These are phyloP conservation scores for Anguilla marmorata DNA, from an alignment of 2,797 vertebrate species.

Conservation along the genomic window DNA sequence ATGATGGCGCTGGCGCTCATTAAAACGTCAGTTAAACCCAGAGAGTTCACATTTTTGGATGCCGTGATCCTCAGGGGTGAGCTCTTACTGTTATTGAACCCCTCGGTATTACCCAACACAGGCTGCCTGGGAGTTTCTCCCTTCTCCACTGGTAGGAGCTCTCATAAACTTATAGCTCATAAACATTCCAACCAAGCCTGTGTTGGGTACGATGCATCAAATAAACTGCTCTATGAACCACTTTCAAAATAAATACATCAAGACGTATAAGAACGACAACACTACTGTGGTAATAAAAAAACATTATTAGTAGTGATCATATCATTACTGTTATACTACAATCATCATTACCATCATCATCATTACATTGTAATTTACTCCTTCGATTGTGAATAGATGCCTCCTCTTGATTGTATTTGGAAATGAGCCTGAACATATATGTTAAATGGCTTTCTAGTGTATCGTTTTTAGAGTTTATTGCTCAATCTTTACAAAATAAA, in stretches of 20 bases:
- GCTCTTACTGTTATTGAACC: background rate
- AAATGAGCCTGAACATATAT: conserved; percentile 18
- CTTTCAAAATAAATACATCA: background rate
- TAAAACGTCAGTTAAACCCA: too few species aligned
- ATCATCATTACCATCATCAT: conserved; percentile 2
- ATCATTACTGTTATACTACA: background rate
- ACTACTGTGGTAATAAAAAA: background rate
- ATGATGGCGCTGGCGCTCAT: background rate
- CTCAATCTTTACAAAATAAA: background rate
- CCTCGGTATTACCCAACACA: background rate
- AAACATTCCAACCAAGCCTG: too few species aligned
- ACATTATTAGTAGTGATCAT: background rate
- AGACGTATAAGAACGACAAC: background rate
- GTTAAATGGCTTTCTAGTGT: background rate
- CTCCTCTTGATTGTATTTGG: conserved; percentile 12
- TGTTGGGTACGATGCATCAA: background rate
- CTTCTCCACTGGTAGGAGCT: background rate
- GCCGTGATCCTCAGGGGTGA: too few species aligned
- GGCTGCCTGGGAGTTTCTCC: background rate
- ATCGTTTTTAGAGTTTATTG: background rate
- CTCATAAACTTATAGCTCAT: background rate
- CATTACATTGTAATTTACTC: conserved; percentile 7
- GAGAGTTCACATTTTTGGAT: too few species aligned
- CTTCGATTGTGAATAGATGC: conserved; percentile 13
- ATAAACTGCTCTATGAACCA: background rate